Base-by-base conservation (phyloP, 2,113 vertebrate genomes). In the Cephalophus harveyi region DNA sequence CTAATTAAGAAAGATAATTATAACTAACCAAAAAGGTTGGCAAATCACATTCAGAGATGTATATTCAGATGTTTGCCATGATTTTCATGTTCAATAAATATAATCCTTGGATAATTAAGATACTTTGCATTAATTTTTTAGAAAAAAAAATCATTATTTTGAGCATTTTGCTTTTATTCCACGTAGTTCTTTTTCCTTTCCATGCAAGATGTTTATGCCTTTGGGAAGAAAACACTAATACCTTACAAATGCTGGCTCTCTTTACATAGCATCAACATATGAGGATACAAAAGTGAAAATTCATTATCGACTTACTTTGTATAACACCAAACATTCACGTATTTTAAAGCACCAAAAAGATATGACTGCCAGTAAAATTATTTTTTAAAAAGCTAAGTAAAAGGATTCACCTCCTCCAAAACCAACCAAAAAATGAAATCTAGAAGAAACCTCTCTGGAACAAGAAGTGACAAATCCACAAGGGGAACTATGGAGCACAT, bases 1-100 rank as follows among this genome's bases (percentile, higher is more conserved):
- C 86, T 96, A 97, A 98, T 98, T 97, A 98, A 93, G 88, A 92
- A 91, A 59, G 93, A 97, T 97, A 96, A 98, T 96, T 97, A 96
- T 93, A 71, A 95, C 81, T 96, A 98, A 92, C 91, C 95, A 92
- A 98, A 91, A 96, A 81, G 43, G 84, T 94, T 96, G 89, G 85
- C 97, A 95, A 98, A 97, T 94, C 90, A 84, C 0, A 28, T 97
- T 95, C 50, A 67, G 83, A 88, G 81, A 97, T 96, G 71, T 87
- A 91, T 74, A 98, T 23, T 81, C 30, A 4, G 55, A 92, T 33
- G 48, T 36, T 93, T 82, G 87, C 89, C 96, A 96, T 87, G 88
- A 87, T 98, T 97, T 92, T 30, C 62, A 97, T 87, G 43, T 43
- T 88, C 30, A 88, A 97, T 86, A 92, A 97, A 97, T 97, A 94